These are phyloP conservation scores for Sussaba pulchella DNA, from an alignment of 2,888 invertebrate genomes.

Conservation along the genomic window DNA sequence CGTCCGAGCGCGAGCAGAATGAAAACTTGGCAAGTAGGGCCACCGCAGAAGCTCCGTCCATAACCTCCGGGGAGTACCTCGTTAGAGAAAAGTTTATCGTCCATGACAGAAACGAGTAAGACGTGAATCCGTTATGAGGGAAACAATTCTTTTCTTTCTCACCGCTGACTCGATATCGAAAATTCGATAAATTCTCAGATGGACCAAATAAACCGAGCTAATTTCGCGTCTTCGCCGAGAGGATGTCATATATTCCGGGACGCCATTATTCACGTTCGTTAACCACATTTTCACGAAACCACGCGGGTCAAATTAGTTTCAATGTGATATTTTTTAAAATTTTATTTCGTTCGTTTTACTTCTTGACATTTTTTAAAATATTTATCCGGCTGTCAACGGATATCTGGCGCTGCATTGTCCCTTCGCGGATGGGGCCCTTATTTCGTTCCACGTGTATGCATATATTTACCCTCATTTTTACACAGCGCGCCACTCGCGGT, in stretches of 20 bases:
- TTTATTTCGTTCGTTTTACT: not conserved
- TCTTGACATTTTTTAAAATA: slow-evolving; percentile 25
- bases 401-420: not conserved
- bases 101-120: slow-evolving; percentile 64
- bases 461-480: slow-evolving; percentile 20
- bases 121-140: slow-evolving; percentile 65
- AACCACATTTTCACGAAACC: too few relatives aligned
- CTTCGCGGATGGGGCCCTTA: slow-evolving; percentile 7
- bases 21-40: slow-evolving; percentile 58
- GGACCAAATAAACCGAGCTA: not conserved
- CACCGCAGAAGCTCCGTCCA: slow-evolving; percentile 54
- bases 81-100: slow-evolving; percentile 71
- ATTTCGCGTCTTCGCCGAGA: not conserved
- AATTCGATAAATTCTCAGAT: slow-evolving; percentile 39
- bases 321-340: too few relatives aligned
- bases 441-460: not conserved
- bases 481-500: slow-evolving; percentile 10
- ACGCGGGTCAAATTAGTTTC: too few relatives aligned
- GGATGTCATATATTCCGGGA: not conserved
- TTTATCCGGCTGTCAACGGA: not conserved
- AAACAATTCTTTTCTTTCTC: slow-evolving; percentile 51
- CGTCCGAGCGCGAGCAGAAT: slow-evolving; percentile 19
- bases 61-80: slow-evolving; percentile 67
- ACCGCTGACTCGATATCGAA: slow-evolving; percentile 51
- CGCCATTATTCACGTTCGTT: too few relatives aligned